phyloP scores from a whole-genome alignment of 2,797 vertebrate genomes.

The Melanotaenia nigrans region DNA sequence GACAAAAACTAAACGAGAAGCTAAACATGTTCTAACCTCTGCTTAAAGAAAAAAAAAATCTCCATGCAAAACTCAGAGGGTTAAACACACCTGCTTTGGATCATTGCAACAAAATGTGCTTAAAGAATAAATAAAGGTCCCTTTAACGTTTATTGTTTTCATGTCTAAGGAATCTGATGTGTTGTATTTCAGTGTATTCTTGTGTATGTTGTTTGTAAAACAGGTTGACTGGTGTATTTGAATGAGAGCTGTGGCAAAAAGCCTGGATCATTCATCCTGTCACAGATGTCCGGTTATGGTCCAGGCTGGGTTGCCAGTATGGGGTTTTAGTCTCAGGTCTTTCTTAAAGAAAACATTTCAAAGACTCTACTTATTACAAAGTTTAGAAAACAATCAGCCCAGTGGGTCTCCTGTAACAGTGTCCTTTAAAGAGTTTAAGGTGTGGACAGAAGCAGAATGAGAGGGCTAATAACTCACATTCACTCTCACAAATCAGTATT shows the following conservation, averaged over 20 bases:
- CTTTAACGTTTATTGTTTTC: constrained; percentile 87
- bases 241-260: constrained; percentile 42
- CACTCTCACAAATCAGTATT: constrained; percentile 35
- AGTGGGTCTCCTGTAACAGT: constrained; percentile 40
- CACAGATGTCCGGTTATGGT: constrained; percentile 29
- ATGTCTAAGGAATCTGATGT: constrained; percentile 39
- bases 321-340: constrained; percentile 28
- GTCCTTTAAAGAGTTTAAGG: not conserved
- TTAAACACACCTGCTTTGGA: constrained; percentile 69
- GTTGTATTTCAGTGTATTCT: constrained; percentile 34
- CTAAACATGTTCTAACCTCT: constrained; percentile 73
- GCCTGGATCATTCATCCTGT: constrained; percentile 42
- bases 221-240: constrained; percentile 37
- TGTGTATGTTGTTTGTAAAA: constrained; percentile 39
- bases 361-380: constrained; percentile 24
- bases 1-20: constrained; percentile 52
- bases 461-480: constrained; percentile 14
- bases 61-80: constrained; percentile 81
- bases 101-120: constrained; percentile 38
- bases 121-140: constrained; percentile 73
- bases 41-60: constrained; percentile 50
- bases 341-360: constrained; percentile 12
- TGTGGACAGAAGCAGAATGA: constrained; percentile 21
- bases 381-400: constrained; percentile 47
- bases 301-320: constrained; percentile 46